A percentile compares a stretch with the other conserved stretches of the same genome.
Conservation (phyloP, 2,113 vertebrate genomes). For the Octodon degus region DNA sequence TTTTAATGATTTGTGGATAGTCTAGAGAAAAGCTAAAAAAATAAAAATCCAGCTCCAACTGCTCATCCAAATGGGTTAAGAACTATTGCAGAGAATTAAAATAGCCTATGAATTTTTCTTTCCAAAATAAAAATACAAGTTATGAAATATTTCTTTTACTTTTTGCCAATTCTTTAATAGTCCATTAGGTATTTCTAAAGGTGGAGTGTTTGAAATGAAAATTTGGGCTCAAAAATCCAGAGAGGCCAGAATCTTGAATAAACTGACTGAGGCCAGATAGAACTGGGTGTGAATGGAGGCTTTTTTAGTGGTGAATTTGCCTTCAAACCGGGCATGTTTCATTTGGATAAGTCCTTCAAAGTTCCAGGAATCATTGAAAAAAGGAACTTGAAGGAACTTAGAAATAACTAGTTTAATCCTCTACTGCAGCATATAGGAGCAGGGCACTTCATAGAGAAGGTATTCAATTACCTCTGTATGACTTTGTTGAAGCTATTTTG, state of each 20-base stretch:
- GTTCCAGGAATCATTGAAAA: constrained; percentile 67
- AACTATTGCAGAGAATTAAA: constrained; percentile 68
- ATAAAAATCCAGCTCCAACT: constrained; percentile 52
- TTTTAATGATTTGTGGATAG: constrained; percentile 71
- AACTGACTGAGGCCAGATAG: constrained; percentile 47
- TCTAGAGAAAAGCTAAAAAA: constrained; percentile 70
- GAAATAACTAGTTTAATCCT: constrained; percentile 58
- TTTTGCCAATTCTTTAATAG: constrained; percentile 73
- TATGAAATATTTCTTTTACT: constrained; percentile 73
- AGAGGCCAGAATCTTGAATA: constrained; percentile 62
- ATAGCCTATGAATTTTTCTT: constrained; percentile 72
- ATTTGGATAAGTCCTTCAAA: constrained; percentile 72
- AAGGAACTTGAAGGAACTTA: constrained; percentile 37
- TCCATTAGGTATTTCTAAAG: constrained; percentile 71
- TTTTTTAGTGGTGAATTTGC: constrained; percentile 55
- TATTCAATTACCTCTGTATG: neutral
- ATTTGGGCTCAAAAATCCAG: constrained; percentile 50
- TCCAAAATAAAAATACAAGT: constrained; percentile 73
- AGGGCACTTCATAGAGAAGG: neutral
- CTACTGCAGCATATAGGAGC: neutral
- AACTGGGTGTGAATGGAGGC: constrained; percentile 50
- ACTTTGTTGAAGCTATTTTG: neutral
- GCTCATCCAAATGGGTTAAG: constrained; percentile 60
- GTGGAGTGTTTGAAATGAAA: constrained; percentile 73
- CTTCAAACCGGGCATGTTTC: constrained; percentile 51